Conservation (phyloP, 2,797 vertebrate species). For the Ficedula albicollis region DNA sequence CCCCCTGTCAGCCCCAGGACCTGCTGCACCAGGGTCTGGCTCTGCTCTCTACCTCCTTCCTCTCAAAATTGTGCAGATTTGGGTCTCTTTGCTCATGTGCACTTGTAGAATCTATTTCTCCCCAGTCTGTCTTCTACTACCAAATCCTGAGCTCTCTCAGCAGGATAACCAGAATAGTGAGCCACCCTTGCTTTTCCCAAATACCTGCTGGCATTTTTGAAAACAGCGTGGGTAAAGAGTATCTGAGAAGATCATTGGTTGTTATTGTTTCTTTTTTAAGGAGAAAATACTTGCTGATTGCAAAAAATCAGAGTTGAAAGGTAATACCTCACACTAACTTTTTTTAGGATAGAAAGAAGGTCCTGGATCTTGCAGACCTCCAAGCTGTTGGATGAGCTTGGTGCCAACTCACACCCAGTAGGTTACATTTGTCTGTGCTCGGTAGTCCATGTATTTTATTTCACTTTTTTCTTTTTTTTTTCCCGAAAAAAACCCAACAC, state of each 20-base stretch:
- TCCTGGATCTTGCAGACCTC: background rate
- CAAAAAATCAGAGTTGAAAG: background rate
- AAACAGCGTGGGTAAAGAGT: fast-evolving
- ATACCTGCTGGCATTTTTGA: background rate
- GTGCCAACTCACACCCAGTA: background rate
- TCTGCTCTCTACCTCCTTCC: background rate
- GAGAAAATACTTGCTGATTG: background rate
- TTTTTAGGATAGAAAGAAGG: background rate
- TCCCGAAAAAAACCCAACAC: background rate
- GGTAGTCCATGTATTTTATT: background rate
- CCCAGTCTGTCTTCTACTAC: background rate
- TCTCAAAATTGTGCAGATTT: background rate
- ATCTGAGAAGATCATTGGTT: background rate
- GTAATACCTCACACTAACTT: background rate
- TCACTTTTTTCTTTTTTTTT: background rate
- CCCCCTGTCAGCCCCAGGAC: background rate
- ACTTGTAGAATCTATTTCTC: background rate
- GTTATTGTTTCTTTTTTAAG: background rate
- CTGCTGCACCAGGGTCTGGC: background rate
- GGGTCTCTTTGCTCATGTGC: background rate
- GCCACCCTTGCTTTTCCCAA: fast-evolving
- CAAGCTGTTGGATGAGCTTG: fast-evolving
- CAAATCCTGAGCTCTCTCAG: background rate
- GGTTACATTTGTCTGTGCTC: background rate
- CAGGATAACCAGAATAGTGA: background rate